These are phyloP conservation scores for Euglossa dilemma DNA, from an alignment of 1,140 invertebrate genomes.

Conservation along the genomic window DNA sequence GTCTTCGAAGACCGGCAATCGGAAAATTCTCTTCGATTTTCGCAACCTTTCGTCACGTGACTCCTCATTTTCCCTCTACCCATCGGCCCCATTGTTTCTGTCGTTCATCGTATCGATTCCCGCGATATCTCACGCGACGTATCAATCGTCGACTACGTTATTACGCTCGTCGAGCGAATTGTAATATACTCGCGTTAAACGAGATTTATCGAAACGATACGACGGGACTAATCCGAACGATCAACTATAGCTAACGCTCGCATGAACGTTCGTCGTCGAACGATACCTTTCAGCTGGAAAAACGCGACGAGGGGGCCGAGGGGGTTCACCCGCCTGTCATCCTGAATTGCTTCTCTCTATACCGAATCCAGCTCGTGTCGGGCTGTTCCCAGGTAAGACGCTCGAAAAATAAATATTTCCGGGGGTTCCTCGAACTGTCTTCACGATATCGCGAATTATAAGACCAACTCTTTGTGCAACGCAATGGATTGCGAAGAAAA, in stretches of 20 bases:
- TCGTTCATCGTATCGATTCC: slow-evolving; percentile 14
- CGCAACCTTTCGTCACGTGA: not conserved
- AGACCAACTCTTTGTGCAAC: too few species aligned
- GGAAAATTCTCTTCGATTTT: not conserved
- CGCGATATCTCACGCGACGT: slow-evolving; percentile 25
- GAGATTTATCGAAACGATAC: slow-evolving; percentile 22
- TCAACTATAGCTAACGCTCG: not conserved
- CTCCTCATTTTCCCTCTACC: not conserved
- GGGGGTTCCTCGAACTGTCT: too few species aligned
- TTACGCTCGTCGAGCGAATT: slow-evolving; percentile 23
- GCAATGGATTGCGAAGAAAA: too few species aligned
- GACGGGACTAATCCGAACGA: not conserved
- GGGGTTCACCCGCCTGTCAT: not conserved
- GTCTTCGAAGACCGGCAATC: not conserved
- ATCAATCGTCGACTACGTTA: slow-evolving; percentile 13
- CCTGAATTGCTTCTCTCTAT: not conserved
- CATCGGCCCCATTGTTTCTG: too few species aligned
- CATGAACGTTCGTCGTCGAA: slow-evolving; percentile 1
- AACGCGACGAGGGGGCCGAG: not conserved
- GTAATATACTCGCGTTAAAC: slow-evolving; percentile 35
- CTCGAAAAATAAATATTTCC: too few species aligned
- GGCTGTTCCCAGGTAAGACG: not conserved
- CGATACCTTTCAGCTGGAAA: too few species aligned
- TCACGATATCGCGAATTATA: too few species aligned
- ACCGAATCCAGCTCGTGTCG: too few species aligned